Evolutionary conservation across 2,113 vertebrate genomes (phyloP).

Genomic region (Hippocampus guttulatus): DNA sequence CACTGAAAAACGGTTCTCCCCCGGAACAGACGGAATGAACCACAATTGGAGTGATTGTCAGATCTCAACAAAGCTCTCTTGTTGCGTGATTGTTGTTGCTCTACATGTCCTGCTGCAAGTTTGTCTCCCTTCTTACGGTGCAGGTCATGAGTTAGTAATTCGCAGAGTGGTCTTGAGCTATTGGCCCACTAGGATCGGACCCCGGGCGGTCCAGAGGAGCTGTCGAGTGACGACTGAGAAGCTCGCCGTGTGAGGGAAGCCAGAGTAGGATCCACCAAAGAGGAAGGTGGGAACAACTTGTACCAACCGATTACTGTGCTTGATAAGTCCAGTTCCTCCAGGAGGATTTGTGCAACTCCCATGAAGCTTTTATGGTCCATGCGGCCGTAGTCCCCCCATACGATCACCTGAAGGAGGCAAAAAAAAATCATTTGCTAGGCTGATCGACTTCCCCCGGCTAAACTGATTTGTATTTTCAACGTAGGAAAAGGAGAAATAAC

Average conservation of each 20-base stretch:
- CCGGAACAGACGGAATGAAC: slow-evolving; percentile 72
- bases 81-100: slow-evolving; percentile 72
- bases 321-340: slow-evolving; percentile 95
- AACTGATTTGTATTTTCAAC: neutral
- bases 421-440: slow-evolving; percentile 18
- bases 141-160: slow-evolving; percentile 42
- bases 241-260: slow-evolving; percentile 91
- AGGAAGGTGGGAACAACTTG: slow-evolving; percentile 96
- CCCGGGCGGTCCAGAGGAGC: slow-evolving; percentile 88
- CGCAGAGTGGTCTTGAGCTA: slow-evolving; percentile 34
- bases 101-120: slow-evolving; percentile 52
- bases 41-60: slow-evolving; percentile 91
- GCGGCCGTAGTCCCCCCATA: slow-evolving; percentile 97
- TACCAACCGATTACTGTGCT: slow-evolving; percentile 99
- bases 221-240: slow-evolving; percentile 96
- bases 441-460: neutral
- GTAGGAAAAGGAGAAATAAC: neutral
- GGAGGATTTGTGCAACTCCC: slow-evolving; percentile 95
- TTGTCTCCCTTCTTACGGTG: slow-evolving; percentile 47
- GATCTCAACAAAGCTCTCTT: slow-evolving; percentile 87
- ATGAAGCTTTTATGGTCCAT: slow-evolving; percentile 99
- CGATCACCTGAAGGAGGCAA: slow-evolving; percentile 82
- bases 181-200: slow-evolving; percentile 85
- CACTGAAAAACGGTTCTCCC: slow-evolving; percentile 61
- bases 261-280: slow-evolving; percentile 93